Base-by-base conservation (phyloP, 2,888 invertebrate genomes). In the Tenthredo livida region DNA sequence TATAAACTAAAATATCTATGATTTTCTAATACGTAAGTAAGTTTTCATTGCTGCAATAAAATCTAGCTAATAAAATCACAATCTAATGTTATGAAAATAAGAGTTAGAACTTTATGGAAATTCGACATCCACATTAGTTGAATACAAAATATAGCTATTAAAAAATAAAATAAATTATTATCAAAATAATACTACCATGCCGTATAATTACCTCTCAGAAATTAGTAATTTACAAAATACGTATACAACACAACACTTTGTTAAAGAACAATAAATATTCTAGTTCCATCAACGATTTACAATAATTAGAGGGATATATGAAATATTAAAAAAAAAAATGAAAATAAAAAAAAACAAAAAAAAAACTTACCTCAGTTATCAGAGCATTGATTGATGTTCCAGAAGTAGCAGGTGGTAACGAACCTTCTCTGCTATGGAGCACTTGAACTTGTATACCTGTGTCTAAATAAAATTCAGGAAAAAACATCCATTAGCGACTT, bases 371-470 rank as follows among this genome's bases (percentile, higher is more conserved):
- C 88, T 93, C 92, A 80, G 87, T 83, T 85, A 85, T 86, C 65
- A 89, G 84, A 84, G 86, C 70, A 73, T 86, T 88, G 47, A 87
- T 78, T 25, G 89, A 82, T 75, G 88, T 87, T 58, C 84, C 88
- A 50, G 89, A 83, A 87, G 91, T 90, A 25, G 87, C 85, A 21
- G 92, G 92, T 15, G 92, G 91, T 54, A 92, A 85, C 67, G 92
- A 92, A 87, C 90, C 90, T 88, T 93, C 93, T 70, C 92, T 91
- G 85, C 91, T 92, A 70, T 91, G 91, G 85, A 90, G 85, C 84
- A 91, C 86, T 88, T 92, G 91, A 15, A 89, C 85, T 78, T 88
- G 84, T 65, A 89, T 83, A 85, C 88, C 90, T 90, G 43, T 33
- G 84, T 43, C 85, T 83, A 10, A 37, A 47, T 2, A 10, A 73